phyloP scores from a whole-genome alignment of 2,888 invertebrate species.

The Melipona beecheii region DNA sequence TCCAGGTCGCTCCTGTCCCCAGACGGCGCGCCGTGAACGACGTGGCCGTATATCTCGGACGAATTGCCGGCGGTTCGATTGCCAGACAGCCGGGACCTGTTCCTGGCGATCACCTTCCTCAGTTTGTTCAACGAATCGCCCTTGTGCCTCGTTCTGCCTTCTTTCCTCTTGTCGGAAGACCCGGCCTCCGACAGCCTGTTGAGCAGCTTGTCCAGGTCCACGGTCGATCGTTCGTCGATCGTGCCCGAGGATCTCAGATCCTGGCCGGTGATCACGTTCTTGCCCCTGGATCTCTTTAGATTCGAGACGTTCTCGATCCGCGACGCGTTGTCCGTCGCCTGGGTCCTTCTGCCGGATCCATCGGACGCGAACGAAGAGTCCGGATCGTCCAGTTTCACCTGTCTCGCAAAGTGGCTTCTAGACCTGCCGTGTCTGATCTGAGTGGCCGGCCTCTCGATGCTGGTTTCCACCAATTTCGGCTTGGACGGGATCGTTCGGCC shows the following conservation, averaged over 20 bases:
- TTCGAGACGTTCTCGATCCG: neutral
- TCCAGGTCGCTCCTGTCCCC: slow-evolving; percentile 27
- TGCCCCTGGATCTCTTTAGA: neutral
- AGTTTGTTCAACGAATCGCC: slow-evolving; percentile 52
- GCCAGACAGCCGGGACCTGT: slow-evolving; percentile 23
- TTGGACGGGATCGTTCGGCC: neutral
- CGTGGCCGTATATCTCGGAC: slow-evolving; percentile 48
- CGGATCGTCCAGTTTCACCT: slow-evolving; percentile 57
- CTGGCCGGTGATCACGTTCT: neutral
- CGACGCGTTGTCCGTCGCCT: slow-evolving; percentile 8
- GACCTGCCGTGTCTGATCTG: slow-evolving; percentile 85
- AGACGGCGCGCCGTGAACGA: slow-evolving; percentile 28
- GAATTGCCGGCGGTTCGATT: slow-evolving; percentile 43
- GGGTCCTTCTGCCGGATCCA: neutral
- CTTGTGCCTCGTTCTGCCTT: slow-evolving; percentile 25
- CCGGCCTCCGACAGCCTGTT: slow-evolving; percentile 35
- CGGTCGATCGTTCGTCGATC: slow-evolving; percentile 48
- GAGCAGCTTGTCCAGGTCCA: slow-evolving; percentile 47
- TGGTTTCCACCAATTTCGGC: slow-evolving; percentile 50
- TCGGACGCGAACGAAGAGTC: neutral
- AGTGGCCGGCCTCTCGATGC: slow-evolving; percentile 70
- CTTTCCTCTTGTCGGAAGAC: slow-evolving; percentile 17
- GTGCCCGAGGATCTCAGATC: slow-evolving; percentile 11
- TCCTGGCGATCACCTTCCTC: slow-evolving; percentile 45
- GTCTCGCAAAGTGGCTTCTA: slow-evolving; percentile 78